These are phyloP conservation scores for Copidosoma floridanum DNA, from an alignment of 1,140 invertebrate species.

Conservation along the genomic window DNA sequence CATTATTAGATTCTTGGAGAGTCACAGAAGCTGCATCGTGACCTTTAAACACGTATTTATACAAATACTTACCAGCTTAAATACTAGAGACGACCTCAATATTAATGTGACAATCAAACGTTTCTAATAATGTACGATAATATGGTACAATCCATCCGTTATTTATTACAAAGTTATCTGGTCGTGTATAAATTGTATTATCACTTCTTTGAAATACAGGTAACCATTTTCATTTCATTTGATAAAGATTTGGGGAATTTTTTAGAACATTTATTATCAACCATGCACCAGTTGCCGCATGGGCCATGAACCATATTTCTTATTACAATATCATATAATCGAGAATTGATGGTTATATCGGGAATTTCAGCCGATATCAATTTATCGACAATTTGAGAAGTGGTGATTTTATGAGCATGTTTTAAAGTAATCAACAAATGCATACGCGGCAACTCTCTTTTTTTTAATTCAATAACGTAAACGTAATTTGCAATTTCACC, in stretches of 20 bases:
- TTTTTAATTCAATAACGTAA: no score
- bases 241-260: conserved; percentile 33
- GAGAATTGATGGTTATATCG: conserved; percentile 48
- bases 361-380: conserved; percentile 43
- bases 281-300: conserved; percentile 36
- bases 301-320: conserved; percentile 45
- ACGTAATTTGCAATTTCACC: conserved; percentile 41
- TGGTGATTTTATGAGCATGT: conserved; percentile 39
- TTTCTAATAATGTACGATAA: conserved; percentile 1
- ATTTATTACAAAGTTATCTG: not conserved
- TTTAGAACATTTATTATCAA: no score
- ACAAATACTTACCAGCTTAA: conserved; percentile 12
- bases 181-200: conserved; percentile 1
- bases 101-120: conserved; percentile 24
- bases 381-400: conserved; percentile 36
- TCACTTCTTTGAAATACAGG: conserved; percentile 48
- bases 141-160: conserved; percentile 21
- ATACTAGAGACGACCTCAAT: conserved; percentile 16
- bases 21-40: conserved; percentile 10
- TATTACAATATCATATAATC: no score
- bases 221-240: conserved; percentile 48
- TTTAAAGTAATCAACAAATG: conserved; percentile 39
- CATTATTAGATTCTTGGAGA: not conserved
- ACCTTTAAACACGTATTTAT: no score
- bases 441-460: conserved; percentile 50